Conservation (phyloP, 2,113 vertebrate species). For the Sturnus vulgaris region DNA sequence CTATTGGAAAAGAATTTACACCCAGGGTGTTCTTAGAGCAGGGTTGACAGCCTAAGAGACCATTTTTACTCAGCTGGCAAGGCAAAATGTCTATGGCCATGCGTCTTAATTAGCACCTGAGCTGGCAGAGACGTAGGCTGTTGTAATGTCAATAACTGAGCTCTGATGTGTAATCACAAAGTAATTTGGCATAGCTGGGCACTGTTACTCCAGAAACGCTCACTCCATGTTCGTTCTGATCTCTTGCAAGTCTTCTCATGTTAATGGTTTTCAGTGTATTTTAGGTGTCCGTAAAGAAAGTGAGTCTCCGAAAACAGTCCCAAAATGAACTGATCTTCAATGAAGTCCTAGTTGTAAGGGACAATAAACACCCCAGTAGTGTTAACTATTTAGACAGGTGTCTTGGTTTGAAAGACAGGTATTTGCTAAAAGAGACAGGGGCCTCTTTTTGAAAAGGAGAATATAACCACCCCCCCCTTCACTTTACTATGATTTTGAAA, state of each 20-base stretch:
- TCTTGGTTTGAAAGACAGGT: no score
- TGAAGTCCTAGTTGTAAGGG: slow-evolving; percentile 95
- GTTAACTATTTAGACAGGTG: slow-evolving; percentile 98
- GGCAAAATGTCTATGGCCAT: background rate
- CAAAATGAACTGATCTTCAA: slow-evolving; percentile 98
- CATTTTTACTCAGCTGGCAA: background rate
- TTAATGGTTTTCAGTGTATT: slow-evolving; percentile 21
- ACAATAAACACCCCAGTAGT: slow-evolving; percentile 98
- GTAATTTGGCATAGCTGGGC: background rate
- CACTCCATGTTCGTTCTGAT: background rate
- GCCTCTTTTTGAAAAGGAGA: no score
- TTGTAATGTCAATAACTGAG: background rate
- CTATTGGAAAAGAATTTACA: background rate
- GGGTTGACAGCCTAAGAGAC: background rate
- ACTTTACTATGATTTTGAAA: no score
- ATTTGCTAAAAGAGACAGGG: no score
- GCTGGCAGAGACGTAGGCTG: background rate
- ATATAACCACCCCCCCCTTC: no score
- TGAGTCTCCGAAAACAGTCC: slow-evolving; percentile 93
- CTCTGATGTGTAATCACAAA: background rate
- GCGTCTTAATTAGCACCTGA: background rate
- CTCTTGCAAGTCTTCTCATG: background rate
- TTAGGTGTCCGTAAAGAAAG: slow-evolving; percentile 95
- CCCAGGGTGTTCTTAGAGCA: background rate
- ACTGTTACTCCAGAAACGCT: background rate